These are phyloP conservation scores for Ditylenchus dipsaci DNA, from an alignment of 1,140 invertebrate genomes.

Conservation along the genomic window DNA sequence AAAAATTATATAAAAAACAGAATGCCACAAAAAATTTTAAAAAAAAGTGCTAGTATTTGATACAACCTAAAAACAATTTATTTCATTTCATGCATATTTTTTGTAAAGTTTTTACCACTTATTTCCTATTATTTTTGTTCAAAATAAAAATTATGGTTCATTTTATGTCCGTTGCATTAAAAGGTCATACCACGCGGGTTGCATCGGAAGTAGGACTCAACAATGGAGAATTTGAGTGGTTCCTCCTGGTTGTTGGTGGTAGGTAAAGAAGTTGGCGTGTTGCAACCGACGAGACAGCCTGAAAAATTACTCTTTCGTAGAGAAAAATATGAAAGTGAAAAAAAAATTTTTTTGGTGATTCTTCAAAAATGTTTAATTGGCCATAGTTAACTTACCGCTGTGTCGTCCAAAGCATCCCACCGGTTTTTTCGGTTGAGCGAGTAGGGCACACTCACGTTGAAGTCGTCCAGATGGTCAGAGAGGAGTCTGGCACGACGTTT, in stretches of 20 bases:
- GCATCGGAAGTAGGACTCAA: not conserved
- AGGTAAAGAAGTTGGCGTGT: not conserved
- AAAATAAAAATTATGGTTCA: too few relatives aligned
- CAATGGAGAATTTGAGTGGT: not conserved
- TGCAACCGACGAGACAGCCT: not conserved
- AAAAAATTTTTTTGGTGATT: too few relatives aligned
- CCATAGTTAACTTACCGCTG: constrained; percentile 2
- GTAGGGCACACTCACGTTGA: constrained; percentile 10
- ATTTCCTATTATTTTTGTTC: too few relatives aligned
- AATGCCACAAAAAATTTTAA: too few relatives aligned
- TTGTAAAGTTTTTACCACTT: too few relatives aligned
- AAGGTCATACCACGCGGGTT: not conserved
- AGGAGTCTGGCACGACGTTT: constrained; percentile 2
- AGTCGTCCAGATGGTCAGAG: constrained; percentile 7
- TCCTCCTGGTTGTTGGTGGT: not conserved
- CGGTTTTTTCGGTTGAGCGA: constrained; percentile 9
- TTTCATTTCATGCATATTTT: too few relatives aligned
- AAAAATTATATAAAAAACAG: too few relatives aligned
- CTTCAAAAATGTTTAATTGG: not conserved
- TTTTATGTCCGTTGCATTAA: too few relatives aligned
- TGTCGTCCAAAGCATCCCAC: constrained; percentile 3
- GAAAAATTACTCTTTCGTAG: not conserved
- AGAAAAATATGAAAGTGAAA: too few relatives aligned
- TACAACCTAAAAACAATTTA: too few relatives aligned
- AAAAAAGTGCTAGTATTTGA: too few relatives aligned